Percentiles rank a stretch among this genome's conserved stretches.
phyloP scores from a whole-genome alignment of 2,113 vertebrate genomes.

The Symphodus melops region DNA sequence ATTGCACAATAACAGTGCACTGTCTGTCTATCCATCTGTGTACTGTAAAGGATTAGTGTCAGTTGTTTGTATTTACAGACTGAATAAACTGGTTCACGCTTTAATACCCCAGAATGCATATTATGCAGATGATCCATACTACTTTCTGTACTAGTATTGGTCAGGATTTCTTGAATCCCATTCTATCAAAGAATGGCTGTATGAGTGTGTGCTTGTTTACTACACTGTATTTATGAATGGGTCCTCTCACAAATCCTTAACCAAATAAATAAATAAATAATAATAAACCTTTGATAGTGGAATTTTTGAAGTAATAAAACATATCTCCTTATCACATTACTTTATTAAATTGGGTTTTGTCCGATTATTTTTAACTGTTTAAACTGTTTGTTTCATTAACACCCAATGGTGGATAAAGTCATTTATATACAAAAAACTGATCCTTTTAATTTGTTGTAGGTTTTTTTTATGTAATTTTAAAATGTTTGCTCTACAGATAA shows the following conservation, averaged over 20 bases:
- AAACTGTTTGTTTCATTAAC: no score
- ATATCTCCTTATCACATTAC: neutral
- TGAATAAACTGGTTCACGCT: slow-evolving; percentile 49
- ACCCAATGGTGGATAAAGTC: no score
- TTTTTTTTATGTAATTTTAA: no score
- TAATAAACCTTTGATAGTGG: neutral
- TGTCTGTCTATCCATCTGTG: neutral
- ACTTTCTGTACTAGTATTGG: neutral
- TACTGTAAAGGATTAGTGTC: slow-evolving; percentile 48
- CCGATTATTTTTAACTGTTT: no score
- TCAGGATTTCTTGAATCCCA: slow-evolving; percentile 6
- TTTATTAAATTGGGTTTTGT: no score
- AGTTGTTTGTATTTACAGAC: slow-evolving; percentile 33
- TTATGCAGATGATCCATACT: neutral
- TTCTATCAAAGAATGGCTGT: neutral
- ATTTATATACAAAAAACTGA: no score
- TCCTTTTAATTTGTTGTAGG: no score
- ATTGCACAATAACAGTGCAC: slow-evolving; percentile 15
- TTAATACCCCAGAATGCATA: slow-evolving; percentile 30
- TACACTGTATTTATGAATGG: neutral
- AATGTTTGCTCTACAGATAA: no score
- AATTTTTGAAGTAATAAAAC: slow-evolving; percentile 6
- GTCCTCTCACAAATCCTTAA: neutral
- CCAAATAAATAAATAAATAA: no score
- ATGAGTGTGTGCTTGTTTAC: neutral